Evolutionary conservation across 2,797 vertebrate species (phyloP).

Genomic region (Chelonia mydas): DNA sequence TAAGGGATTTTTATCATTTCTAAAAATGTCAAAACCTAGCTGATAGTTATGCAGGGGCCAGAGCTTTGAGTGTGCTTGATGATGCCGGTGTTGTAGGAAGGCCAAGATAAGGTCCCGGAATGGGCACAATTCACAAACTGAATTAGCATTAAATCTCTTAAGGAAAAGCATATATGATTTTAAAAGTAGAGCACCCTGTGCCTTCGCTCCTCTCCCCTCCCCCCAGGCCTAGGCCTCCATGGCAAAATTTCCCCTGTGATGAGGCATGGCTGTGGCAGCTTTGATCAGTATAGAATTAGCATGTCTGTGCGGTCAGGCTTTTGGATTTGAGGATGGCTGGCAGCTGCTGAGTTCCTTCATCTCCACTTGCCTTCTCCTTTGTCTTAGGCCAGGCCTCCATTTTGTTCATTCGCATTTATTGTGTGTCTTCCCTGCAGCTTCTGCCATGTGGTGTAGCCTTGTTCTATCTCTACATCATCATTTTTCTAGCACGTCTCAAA

Average conservation of each 20-base stretch:
- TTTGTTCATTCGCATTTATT: not conserved
- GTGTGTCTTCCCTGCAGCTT: rapidly evolving
- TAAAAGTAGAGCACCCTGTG: not conserved
- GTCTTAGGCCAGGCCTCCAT: not conserved
- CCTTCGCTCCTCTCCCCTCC: not conserved
- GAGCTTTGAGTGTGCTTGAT: not conserved
- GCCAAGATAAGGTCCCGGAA: not conserved
- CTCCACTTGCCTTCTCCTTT: not conserved
- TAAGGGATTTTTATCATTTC: not conserved
- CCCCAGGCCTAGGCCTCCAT: not conserved
- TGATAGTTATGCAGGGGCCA: not conserved
- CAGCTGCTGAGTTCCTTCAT: not conserved
- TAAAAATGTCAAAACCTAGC: not conserved
- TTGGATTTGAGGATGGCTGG: not conserved
- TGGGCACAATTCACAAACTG: not conserved
- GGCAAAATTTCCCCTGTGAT: not conserved
- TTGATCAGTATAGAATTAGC: not conserved
- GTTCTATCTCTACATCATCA: rapidly evolving
- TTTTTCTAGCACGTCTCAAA: not conserved
- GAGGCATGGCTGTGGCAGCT: not conserved
- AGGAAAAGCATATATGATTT: not conserved
- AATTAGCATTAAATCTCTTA: not conserved
- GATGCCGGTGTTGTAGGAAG: not conserved
- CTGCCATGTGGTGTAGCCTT: not conserved
- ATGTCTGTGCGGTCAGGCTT: not conserved